A percentile compares a stretch with the other conserved stretches of the same genome.
phyloP scores from a whole-genome alignment of 1,140 invertebrate genomes.

The Atta colombica region DNA sequence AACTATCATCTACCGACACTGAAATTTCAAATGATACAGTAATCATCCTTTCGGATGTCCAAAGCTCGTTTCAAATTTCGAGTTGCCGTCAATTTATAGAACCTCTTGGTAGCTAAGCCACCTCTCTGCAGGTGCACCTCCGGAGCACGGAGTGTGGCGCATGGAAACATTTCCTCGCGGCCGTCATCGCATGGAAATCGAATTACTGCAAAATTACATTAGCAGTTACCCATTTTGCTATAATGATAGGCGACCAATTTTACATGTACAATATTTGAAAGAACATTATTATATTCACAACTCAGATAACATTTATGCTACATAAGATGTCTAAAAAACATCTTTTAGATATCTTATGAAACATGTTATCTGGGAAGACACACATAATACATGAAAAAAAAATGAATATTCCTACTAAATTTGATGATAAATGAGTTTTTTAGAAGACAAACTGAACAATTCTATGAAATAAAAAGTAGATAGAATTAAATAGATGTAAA shows the following conservation, averaged over 20 bases:
- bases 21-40: not conserved
- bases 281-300: not conserved
- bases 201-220: not conserved
- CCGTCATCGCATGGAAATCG: not conserved
- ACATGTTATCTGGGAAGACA: not conserved
- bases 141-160: not conserved
- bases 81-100: not conserved
- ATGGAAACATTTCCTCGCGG: not conserved
- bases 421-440: not conserved
- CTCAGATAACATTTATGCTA: too few relatives aligned
- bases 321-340: too few relatives aligned
- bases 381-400: not conserved
- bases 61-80: not conserved
- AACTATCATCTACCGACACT: not conserved
- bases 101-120: not conserved
- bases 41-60: not conserved
- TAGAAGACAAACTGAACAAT: not conserved
- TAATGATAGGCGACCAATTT: not conserved
- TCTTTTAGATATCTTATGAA: too few relatives aligned
- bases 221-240: not conserved
- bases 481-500: not conserved
- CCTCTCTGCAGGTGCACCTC: not conserved
- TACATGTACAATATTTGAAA: not conserved
- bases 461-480: not conserved
- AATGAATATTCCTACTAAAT: not conserved